Evolutionary conservation across 2,797 vertebrate genomes (phyloP), one percentile per base, ranked within the genome.

Genomic region (Tragelaphus eurycerus): DNA sequence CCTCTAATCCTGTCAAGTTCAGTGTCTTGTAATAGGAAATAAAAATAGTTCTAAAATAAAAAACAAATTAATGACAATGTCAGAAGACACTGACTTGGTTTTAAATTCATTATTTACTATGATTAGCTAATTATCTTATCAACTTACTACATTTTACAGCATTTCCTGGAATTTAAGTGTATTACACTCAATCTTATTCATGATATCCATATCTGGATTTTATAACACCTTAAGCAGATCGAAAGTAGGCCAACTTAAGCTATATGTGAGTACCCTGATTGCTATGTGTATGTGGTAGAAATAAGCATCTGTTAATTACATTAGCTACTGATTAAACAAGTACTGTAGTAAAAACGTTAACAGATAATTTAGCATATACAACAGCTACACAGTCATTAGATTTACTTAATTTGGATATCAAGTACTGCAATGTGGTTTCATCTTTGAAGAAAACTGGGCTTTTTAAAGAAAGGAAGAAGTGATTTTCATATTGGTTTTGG

Each of bases 31-130:
- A 79, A 67, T 43, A 93, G 43, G 27, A 90, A 98, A 82, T 38
- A 52, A 89, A 93, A 25, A 94, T 92, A 96, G 50, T 74, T 5
- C 57, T 95, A 89, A 92, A 50, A 83, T 90, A 93, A 7, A 34
- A 97, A 93, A 82, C 0, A 97, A 91, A 95, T 84, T 81, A 96
- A 55, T 78, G 55, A 67, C 27, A 90, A 82, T 96, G 90, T 96
- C 54, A 97, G 4, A 3, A 55, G 86, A 90, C 19, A 91, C 9
- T 94, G 95, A 93, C 23, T n/a, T 52, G 91, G 43, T 3, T 76
- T 96, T 9, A 59, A 60, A 29, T 95, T 52, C 3, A 60, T 76
- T 38, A 83, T 89, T 55, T 92, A 81, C 82, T 92, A 62, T 78
- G 59, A 71, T 84, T 74, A 89, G 38, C n/a, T 52, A 67, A 31